Percentiles rank a stretch among this genome's conserved stretches.
These are phyloP conservation scores for Drosophila baimaii DNA, from an alignment of 1,140 invertebrate species.

Conservation along the genomic window DNA sequence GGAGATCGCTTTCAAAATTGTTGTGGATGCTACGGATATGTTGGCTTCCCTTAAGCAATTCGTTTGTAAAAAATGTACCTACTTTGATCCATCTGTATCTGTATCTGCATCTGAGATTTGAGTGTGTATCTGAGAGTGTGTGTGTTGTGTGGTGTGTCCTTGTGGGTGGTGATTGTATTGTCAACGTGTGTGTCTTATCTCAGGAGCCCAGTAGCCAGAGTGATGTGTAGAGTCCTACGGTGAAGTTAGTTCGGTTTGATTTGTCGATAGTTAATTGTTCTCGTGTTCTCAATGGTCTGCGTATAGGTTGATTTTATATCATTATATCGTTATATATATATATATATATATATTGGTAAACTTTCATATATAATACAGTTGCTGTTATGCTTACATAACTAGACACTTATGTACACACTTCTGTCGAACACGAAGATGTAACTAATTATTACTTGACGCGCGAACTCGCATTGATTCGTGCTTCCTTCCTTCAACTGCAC, in stretches of 20 bases:
- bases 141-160: slow-evolving; percentile 16
- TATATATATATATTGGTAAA: slow-evolving; percentile 28
- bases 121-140: slow-evolving; percentile 26
- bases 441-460: slow-evolving; percentile 69
- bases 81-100: slow-evolving; percentile 31
- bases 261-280: slow-evolving; percentile 73
- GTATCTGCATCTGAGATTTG: slow-evolving; percentile 10
- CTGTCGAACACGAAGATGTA: slow-evolving; percentile 30
- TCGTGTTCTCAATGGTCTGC: slow-evolving; percentile 54
- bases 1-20: slow-evolving; percentile 24
- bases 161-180: slow-evolving; percentile 65
- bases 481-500: slow-evolving; percentile 22
- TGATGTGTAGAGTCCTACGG: slow-evolving; percentile 34
- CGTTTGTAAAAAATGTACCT: slow-evolving; percentile 26
- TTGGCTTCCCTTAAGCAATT: slow-evolving; percentile 54
- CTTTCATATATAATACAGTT: slow-evolving; percentile 72
- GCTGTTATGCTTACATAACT: slow-evolving; percentile 59
- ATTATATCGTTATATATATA: slow-evolving; percentile 39
- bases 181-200: slow-evolving; percentile 61
- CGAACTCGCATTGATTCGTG: slow-evolving; percentile 52
- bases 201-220: slow-evolving; percentile 12
- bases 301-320: slow-evolving; percentile 32
- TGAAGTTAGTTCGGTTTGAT: slow-evolving; percentile 58
- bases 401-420: slow-evolving; percentile 65
- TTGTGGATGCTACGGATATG: slow-evolving; percentile 44